phyloP scores from a whole-genome alignment of 2,888 invertebrate genomes.

The Trimorus sp. region DNA sequence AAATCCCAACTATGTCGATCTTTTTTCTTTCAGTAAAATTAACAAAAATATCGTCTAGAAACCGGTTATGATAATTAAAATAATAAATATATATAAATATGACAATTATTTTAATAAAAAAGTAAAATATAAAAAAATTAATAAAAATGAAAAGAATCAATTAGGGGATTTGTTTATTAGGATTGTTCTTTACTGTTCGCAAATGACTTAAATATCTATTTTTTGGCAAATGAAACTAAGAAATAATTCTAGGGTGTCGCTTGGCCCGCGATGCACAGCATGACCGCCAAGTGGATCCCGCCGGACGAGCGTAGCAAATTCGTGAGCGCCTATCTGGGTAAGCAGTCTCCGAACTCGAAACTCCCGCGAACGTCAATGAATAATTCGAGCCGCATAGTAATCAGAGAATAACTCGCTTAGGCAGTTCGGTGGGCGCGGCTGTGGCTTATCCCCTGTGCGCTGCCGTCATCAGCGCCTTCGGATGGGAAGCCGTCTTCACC shows the following conservation, averaged over 20 bases:
- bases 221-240: too few relatives aligned
- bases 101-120: too few relatives aligned
- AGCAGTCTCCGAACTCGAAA: conserved; percentile 48
- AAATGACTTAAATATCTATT: too few relatives aligned
- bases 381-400: not conserved
- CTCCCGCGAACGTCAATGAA: conserved; percentile 23
- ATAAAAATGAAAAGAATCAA: too few relatives aligned
- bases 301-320: conserved; percentile 89
- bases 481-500: conserved; percentile 89
- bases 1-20: too few relatives aligned
- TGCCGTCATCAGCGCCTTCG: conserved; percentile 84
- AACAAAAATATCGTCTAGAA: too few relatives aligned
- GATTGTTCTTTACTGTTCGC: too few relatives aligned
- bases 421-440: conserved; percentile 86
- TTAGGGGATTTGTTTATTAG: too few relatives aligned
- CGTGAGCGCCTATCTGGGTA: conserved; percentile 85
- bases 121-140: too few relatives aligned
- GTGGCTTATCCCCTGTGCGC: conserved; percentile 88
- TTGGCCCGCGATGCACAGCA: conserved; percentile 90
- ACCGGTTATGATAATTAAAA: too few relatives aligned
- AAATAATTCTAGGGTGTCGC: conserved; percentile 83
- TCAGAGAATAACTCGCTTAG: conserved; percentile 72
- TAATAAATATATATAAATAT: too few relatives aligned
- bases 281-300: conserved; percentile 92
- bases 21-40: too few relatives aligned